Evolutionary conservation across 2,888 invertebrate genomes (phyloP).

Genomic region (Scaptomyza cyrtandrae): DNA sequence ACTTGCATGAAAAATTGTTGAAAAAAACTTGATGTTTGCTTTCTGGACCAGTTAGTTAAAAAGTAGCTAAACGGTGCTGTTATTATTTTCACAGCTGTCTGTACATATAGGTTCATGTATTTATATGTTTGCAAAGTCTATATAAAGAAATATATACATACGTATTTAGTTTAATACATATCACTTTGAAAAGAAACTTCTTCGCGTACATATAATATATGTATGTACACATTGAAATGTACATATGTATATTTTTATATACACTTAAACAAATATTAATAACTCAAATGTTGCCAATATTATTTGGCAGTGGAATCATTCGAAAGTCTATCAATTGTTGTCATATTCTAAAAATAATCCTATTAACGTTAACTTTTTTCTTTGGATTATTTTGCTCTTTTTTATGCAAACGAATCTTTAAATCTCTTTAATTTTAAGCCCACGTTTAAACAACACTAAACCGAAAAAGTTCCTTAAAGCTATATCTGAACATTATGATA

Average conservation of each 20-base stretch:
- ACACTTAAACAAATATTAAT: not conserved
- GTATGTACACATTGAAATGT: not conserved
- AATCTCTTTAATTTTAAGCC: too few relatives aligned
- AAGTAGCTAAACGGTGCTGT: too few relatives aligned
- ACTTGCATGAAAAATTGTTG: too few relatives aligned
- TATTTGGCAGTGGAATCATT: not conserved
- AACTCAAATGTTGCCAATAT: not conserved
- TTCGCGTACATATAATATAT: not conserved
- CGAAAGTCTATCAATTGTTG: not conserved
- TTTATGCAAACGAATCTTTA: not conserved
- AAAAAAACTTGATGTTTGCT: too few relatives aligned
- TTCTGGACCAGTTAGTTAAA: too few relatives aligned
- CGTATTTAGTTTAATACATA: constrained; percentile 4
- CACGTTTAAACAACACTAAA: too few relatives aligned
- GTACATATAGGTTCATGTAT: too few relatives aligned
- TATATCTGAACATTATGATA: too few relatives aligned
- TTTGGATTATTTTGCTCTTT: not conserved
- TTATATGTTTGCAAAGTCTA: not conserved
- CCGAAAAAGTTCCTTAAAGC: too few relatives aligned
- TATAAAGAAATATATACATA: not conserved
- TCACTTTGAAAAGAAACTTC: constrained; percentile 8
- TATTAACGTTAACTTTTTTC: constrained; percentile 20
- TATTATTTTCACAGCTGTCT: too few relatives aligned
- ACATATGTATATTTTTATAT: not conserved
- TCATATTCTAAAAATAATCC: constrained; percentile 3